Percentiles rank a stretch among this genome's conserved stretches.
Evolutionary conservation across 1,140 invertebrate genomes (phyloP).

Genomic region (Leptinotarsa undecemlineata): DNA sequence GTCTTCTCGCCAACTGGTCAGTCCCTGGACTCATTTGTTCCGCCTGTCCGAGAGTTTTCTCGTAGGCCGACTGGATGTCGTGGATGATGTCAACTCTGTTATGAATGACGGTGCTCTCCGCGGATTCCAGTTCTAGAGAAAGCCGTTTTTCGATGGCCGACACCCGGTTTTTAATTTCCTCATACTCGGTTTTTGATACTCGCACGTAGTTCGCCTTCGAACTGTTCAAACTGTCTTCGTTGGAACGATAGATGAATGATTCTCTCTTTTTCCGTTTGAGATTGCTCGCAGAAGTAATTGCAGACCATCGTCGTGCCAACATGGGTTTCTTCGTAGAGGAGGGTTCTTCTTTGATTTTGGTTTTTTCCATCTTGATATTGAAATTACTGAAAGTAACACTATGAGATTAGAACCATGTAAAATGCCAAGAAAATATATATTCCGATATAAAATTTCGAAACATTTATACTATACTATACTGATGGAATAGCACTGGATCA

Average conservation of each 20-base stretch:
- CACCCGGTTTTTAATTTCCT: conserved; percentile 73
- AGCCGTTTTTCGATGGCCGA: conserved; percentile 70
- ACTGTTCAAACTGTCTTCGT: conserved; percentile 14
- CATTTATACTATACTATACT: no score
- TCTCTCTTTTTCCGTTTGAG: conserved; percentile 33
- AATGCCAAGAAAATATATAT: no score
- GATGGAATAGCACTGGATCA: no score
- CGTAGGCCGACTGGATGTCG: conserved; percentile 70
- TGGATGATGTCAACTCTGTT: conserved; percentile 48
- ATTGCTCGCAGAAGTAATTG: conserved; percentile 25
- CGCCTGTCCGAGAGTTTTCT: conserved; percentile 72
- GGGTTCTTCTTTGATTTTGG: conserved; percentile 8
- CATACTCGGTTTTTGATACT: conserved; percentile 73
- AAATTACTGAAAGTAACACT: not conserved
- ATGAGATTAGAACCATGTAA: no score
- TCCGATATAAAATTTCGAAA: no score
- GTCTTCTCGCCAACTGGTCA: conserved; percentile 69
- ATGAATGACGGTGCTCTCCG: conserved; percentile 36
- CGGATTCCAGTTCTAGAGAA: conserved; percentile 68
- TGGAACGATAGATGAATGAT: conserved; percentile 20
- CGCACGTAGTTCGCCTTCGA: conserved; percentile 65
- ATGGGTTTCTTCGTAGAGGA: not conserved
- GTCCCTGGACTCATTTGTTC: conserved; percentile 64
- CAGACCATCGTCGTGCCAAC: conserved; percentile 49
- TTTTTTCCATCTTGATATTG: conserved; percentile 3